A percentile compares a stretch with the other conserved stretches of the same genome.
These are phyloP conservation scores for Musca vetustissima DNA, from an alignment of 1,140 invertebrate species.

Conservation along the genomic window DNA sequence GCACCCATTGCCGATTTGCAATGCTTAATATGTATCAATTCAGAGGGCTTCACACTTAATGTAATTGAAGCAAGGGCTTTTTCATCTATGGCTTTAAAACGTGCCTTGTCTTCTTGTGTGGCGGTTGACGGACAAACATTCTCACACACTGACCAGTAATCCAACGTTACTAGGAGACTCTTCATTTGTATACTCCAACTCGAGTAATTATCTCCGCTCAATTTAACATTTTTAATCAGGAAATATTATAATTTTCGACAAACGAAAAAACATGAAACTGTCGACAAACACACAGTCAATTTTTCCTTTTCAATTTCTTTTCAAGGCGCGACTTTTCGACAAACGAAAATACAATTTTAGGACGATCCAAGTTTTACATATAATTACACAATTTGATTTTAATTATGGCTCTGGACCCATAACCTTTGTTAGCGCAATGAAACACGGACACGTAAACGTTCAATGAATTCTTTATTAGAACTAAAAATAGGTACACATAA, in stretches of 20 bases:
- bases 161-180: slow-evolving; percentile 4
- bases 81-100: slow-evolving; percentile 6
- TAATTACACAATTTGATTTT: neutral
- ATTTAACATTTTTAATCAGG: neutral
- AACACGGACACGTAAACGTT: no score
- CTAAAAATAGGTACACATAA: no score
- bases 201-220: neutral
- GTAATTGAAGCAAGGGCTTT: slow-evolving; percentile 23
- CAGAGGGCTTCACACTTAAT: slow-evolving; percentile 12
- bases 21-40: slow-evolving; percentile 19
- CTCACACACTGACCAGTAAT: neutral
- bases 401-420: slow-evolving; percentile 5
- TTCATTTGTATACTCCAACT: slow-evolving; percentile 6
- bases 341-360: no score
- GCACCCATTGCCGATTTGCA: slow-evolving; percentile 6
- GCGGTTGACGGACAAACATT: slow-evolving; percentile 31
- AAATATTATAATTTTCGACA: neutral
- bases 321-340: no score
- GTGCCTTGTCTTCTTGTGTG: neutral
- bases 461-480: no score
- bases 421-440: slow-evolving; percentile 1
- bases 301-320: no score
- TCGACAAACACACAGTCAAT: neutral
- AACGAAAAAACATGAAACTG: neutral
- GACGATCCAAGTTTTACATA: no score